phyloP scores from a whole-genome alignment of 2,888 invertebrate genomes.

The Nomada goodeniana region DNA sequence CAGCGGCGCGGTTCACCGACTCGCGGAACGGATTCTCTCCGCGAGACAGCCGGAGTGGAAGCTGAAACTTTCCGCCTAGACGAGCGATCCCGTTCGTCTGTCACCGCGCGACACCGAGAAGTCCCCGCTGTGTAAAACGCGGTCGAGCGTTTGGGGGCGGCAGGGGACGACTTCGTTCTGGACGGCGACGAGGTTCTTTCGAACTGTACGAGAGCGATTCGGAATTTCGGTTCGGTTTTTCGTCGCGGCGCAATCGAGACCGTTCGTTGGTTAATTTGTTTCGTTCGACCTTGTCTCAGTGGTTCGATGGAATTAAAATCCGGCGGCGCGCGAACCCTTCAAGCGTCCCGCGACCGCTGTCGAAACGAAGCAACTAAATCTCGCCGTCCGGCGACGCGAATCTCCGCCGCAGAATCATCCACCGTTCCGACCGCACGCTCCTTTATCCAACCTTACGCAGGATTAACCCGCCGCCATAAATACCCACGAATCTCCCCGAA shows the following conservation, averaged over 20 bases:
- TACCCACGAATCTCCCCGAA: constrained; percentile 8
- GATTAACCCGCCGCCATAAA: constrained; percentile 14
- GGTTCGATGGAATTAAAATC: no score
- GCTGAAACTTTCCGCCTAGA: constrained; percentile 41
- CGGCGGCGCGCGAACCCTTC: no score
- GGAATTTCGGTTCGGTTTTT: no score
- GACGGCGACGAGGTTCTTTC: no score
- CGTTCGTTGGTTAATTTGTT: no score
- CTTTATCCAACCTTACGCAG: not conserved
- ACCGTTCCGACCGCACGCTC: not conserved
- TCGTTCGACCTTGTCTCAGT: no score
- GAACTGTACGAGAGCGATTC: no score
- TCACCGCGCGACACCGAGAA: constrained; percentile 10
- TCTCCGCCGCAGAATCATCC: not conserved
- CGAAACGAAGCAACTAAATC: not conserved
- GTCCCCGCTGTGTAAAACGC: constrained; percentile 8
- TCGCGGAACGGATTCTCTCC: constrained; percentile 54
- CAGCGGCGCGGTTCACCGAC: constrained; percentile 60
- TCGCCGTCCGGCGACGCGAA: no score
- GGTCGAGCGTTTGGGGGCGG: not conserved
- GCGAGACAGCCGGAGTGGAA: constrained; percentile 47
- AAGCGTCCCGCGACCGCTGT: no score
- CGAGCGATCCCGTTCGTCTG: constrained; percentile 34
- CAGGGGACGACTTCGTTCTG: not conserved
- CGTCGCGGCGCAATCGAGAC: no score